Evolutionary conservation across 2,797 vertebrate species (phyloP).

Genomic region (Sebastes glaucus): DNA sequence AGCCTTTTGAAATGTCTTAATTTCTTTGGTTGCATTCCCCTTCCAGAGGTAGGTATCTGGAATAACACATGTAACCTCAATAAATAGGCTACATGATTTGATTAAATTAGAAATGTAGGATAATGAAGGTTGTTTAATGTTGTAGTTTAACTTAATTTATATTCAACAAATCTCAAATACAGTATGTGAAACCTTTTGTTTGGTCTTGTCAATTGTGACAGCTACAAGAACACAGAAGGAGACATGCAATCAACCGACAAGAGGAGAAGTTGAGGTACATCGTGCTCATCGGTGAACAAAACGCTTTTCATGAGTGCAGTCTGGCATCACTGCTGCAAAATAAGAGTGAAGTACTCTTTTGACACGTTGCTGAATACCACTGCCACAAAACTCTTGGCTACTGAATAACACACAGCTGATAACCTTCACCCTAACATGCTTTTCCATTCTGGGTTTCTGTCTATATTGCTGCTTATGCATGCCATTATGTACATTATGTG

Average conservation of each 20-base stretch:
- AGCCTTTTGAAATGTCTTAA: neutral
- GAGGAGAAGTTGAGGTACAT: neutral
- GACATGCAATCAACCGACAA: neutral
- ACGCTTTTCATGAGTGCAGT: neutral
- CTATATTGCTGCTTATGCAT: neutral
- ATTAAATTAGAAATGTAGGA: neutral
- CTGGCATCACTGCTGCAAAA: neutral
- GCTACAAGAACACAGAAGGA: neutral
- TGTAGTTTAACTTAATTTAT: neutral
- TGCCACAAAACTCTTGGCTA: neutral
- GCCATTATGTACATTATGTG: neutral
- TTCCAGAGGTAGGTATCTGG: neutral
- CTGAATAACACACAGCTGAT: neutral
- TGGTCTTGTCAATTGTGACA: neutral
- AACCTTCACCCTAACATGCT: neutral
- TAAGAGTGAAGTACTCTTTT: neutral
- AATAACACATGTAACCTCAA: neutral
- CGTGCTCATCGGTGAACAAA: neutral
- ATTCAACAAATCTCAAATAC: neutral
- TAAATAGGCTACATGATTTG: neutral
- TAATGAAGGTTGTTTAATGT: no score
- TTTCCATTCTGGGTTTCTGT: neutral
- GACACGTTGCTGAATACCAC: neutral
- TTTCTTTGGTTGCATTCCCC: neutral
- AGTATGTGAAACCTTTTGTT: neutral